A percentile compares a stretch with the other conserved stretches of the same genome.
phyloP scores from a whole-genome alignment of 2,797 vertebrate species.

The Scyliorhinus canicula region DNA sequence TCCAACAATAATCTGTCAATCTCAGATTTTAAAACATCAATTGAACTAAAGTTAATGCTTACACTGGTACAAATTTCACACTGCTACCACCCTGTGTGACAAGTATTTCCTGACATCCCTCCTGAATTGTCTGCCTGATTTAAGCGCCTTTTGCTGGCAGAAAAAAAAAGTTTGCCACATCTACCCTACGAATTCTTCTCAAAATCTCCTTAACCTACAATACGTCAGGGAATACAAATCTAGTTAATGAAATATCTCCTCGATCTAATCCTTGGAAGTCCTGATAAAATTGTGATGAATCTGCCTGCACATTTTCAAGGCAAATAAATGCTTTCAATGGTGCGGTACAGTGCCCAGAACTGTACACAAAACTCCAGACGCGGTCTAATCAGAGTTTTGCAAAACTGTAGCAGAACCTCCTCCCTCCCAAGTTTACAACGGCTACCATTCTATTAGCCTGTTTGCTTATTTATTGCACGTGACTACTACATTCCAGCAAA shows the following conservation, averaged over 20 bases:
- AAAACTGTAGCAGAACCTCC: no score
- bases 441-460: no score
- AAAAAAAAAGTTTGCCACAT: not conserved
- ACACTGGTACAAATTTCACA: not conserved
- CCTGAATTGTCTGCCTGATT: no score
- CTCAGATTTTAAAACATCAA: not conserved
- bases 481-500: no score
- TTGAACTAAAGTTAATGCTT: not conserved
- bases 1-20: no score
- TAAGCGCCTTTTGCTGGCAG: no score
- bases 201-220: not conserved
- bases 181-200: not conserved
- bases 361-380: no score
- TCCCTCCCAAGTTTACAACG: no score
- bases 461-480: no score
- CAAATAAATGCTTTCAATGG: no score
- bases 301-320: not conserved
- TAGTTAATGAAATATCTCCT: not conserved
- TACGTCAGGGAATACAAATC: not conserved
- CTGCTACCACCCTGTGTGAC: not conserved
- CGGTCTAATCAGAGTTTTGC: no score
- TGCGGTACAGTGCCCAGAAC: no score
- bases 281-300: not conserved
- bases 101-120: not conserved
- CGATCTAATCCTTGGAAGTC: not conserved